These are phyloP conservation scores for Marmota flaviventris DNA, from an alignment of 2,113 vertebrate species.

Conservation along the genomic window DNA sequence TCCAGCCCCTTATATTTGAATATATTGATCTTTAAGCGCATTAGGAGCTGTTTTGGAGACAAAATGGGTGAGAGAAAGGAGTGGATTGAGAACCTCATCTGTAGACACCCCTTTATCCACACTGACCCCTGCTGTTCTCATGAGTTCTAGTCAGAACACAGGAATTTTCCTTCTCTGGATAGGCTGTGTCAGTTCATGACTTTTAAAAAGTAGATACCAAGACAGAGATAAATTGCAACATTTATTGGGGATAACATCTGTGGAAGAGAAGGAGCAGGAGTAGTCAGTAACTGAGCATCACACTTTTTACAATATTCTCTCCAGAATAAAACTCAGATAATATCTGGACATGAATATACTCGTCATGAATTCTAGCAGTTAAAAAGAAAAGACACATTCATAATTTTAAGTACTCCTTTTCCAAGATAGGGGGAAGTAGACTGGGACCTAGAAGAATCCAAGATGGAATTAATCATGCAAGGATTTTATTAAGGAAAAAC, in stretches of 20 bases:
- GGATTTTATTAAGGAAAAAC: background rate
- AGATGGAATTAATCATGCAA: background rate
- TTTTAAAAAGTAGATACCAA: background rate
- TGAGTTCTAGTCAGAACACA: background rate
- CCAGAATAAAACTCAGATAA: background rate
- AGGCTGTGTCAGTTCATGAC: background rate
- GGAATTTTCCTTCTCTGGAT: background rate
- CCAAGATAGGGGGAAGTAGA: background rate
- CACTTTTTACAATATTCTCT: background rate
- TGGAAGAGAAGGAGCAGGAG: background rate
- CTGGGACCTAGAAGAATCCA: background rate
- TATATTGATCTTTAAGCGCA: background rate
- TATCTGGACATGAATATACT: background rate
- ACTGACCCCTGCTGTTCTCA: background rate
- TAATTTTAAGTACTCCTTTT: constrained; percentile 11
- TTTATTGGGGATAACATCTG: background rate
- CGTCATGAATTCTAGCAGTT: background rate
- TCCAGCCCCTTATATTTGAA: too few relatives aligned
- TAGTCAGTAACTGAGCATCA: background rate
- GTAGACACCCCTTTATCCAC: background rate
- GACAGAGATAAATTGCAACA: background rate
- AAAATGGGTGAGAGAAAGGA: constrained; percentile 6
- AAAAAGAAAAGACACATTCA: background rate
- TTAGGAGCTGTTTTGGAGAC: background rate
- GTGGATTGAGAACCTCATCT: background rate